Evolutionary conservation across 2,888 invertebrate genomes (phyloP), one percentile per base, ranked within the genome.

Genomic region (Lasioglossum zephyrum): DNA sequence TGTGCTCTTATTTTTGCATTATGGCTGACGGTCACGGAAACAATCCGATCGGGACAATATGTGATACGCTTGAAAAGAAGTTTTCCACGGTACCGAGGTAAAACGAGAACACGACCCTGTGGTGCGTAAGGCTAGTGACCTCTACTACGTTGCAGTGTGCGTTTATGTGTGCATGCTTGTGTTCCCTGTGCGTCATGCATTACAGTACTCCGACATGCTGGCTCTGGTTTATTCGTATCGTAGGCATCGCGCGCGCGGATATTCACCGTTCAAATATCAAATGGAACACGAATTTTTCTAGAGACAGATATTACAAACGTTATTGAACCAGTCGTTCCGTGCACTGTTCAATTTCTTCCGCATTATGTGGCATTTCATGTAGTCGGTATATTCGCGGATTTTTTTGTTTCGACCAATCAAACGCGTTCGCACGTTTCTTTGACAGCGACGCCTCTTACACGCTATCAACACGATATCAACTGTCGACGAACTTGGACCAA

Each of bases 81-180:
- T 83, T 88, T 88, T 85, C 85, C 83, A 89, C 89, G 75, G 77
- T 83, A 80, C 82, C 85, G 87, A 88, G 73, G 82, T 84, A 84
- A 89, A 90, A 90, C 81, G 88, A 88, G 88, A 89, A 92, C 90
- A 91, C 91, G 90, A 91, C 87, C 89, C 89, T 90, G 88, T 88
- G 86, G 79, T 87, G 83, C 85, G 89, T 87, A 92, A 92, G 93
- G 93, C 93, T 94, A 94, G 94, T 94, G 94, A 94, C 94, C 94
- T 92, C 93, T 93, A 92, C 70, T 73, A 79, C 77, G 74, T 74
- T 84, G 8, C 73, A 73, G 80, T 88, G 79, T 88, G 82, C 78
- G 83, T 87, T 77, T 78, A 79, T 78, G 66, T 77, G 76, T 82
- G 77, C 41, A 77, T 77, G 76, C 74, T 53, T 80, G 77, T 79